Percentiles rank a stretch among this genome's conserved stretches.
Conservation (phyloP, 2,113 vertebrate genomes). For the Gambusia affinis region DNA sequence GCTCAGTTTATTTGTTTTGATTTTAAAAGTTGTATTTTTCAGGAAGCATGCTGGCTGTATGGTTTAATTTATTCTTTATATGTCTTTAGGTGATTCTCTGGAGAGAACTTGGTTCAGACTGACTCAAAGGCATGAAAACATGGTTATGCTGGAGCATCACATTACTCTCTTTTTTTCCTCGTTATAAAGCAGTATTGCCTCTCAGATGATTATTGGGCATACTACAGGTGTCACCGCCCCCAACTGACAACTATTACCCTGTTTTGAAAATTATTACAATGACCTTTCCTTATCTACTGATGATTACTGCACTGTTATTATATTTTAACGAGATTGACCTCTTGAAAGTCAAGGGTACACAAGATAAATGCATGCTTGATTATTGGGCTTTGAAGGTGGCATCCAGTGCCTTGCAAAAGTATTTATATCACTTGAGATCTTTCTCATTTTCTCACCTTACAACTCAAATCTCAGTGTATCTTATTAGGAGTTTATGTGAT, state of each 20-base stretch:
- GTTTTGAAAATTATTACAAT: not conserved
- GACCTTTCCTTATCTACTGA: conserved; percentile 20
- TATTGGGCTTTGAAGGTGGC: conserved; percentile 13
- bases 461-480: not conserved
- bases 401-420: not conserved
- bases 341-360: conserved; percentile 14
- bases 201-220: conserved; percentile 24
- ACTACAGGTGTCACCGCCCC: not conserved
- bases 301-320: conserved; percentile 10
- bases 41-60: not conserved
- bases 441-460: not conserved
- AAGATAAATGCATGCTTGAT: conserved; percentile 21
- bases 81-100: conserved; percentile 29
- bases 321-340: conserved; percentile 52
- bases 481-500: not conserved
- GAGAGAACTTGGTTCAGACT: conserved; percentile 50
- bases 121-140: conserved; percentile 35
- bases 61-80: conserved; percentile 12
- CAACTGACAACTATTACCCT: conserved; percentile 4
- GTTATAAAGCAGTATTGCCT: conserved; percentile 12
- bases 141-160: conserved; percentile 7
- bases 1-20: not conserved
- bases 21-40: not conserved
- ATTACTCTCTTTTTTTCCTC: conserved; percentile 13
- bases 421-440: not conserved